Conservation (phyloP, 2,888 invertebrate genomes). For the Antitype chi region DNA sequence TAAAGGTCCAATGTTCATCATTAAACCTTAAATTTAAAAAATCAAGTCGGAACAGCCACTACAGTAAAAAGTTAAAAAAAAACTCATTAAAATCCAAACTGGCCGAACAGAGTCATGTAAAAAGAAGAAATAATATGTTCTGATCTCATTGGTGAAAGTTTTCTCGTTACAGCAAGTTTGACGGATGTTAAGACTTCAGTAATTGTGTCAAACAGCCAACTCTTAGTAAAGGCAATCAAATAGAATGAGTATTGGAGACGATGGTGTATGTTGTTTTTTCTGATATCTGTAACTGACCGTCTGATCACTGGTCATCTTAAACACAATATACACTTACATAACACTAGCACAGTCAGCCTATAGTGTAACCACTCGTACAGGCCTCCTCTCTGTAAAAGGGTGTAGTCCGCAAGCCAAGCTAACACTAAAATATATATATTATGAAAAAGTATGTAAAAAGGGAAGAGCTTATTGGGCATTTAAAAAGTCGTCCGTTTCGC, state of each 20-base stretch:
- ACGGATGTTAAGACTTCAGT: slow-evolving; percentile 67
- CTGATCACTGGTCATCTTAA: not conserved
- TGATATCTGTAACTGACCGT: not conserved
- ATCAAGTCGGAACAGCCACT: slow-evolving; percentile 42
- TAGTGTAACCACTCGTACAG: too few species aligned
- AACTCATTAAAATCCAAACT: slow-evolving; percentile 62
- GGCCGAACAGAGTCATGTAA: slow-evolving; percentile 56
- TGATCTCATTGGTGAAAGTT: slow-evolving; percentile 69
- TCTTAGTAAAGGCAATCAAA: slow-evolving; percentile 69
- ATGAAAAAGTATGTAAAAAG: not conserved
- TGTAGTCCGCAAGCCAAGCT: not conserved
- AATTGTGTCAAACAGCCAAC: slow-evolving; percentile 69
- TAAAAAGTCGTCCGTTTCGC: not conserved
- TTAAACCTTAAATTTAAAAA: slow-evolving; percentile 18
- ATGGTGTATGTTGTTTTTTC: not conserved
- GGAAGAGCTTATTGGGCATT: not conserved
- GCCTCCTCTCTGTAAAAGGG: too few species aligned
- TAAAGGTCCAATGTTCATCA: slow-evolving; percentile 12
- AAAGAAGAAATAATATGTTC: slow-evolving; percentile 66
- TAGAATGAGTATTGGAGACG: slow-evolving; percentile 19
- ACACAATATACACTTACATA: not conserved
- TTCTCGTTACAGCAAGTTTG: slow-evolving; percentile 76
- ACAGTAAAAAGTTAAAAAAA: slow-evolving; percentile 35
- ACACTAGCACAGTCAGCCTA: too few species aligned
- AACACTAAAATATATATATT: not conserved